These are phyloP conservation scores for Latrodectus elegans DNA, from an alignment of 2,888 invertebrate species.

Conservation along the genomic window DNA sequence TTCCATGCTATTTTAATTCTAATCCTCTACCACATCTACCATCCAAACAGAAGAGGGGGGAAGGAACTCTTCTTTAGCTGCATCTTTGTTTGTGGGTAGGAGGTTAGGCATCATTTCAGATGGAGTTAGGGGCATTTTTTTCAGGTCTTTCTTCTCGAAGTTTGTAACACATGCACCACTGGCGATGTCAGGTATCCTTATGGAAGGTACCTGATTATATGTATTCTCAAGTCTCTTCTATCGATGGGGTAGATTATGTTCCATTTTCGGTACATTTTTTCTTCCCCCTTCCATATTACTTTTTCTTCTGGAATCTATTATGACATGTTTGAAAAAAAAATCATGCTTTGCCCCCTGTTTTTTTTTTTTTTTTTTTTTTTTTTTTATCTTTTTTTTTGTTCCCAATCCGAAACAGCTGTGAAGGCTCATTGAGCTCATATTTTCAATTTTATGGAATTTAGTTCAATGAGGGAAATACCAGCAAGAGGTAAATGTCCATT, in stretches of 20 bases:
- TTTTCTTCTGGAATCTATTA: neutral
- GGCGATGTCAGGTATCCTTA: conserved; percentile 53
- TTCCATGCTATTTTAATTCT: conserved; percentile 37
- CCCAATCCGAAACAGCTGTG: conserved; percentile 30
- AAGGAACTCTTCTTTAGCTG: neutral
- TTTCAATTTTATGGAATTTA: too few species aligned
- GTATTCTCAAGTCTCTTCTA: neutral
- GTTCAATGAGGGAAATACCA: too few species aligned
- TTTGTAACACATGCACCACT: conserved; percentile 40
- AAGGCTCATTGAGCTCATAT: neutral
- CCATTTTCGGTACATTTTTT: conserved; percentile 10
- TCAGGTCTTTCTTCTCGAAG: neutral
- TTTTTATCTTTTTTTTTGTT: conserved; percentile 8
- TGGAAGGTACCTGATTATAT: neutral
- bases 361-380: neutral
- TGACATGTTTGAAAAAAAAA: neutral
- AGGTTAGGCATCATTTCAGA: conserved; percentile 45
- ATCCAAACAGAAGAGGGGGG: too few species aligned
- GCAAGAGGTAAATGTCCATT: too few species aligned
- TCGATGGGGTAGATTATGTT: conserved; percentile 14
- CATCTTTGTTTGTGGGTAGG: conserved; percentile 55
- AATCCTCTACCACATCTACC: neutral
- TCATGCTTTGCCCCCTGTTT: neutral
- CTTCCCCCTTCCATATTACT: neutral
- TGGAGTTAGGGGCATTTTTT: conserved; percentile 10